Percentiles rank a stretch among this genome's conserved stretches.
These are phyloP conservation scores for Notiomystis cincta DNA, from an alignment of 2,113 vertebrate species.

Conservation along the genomic window DNA sequence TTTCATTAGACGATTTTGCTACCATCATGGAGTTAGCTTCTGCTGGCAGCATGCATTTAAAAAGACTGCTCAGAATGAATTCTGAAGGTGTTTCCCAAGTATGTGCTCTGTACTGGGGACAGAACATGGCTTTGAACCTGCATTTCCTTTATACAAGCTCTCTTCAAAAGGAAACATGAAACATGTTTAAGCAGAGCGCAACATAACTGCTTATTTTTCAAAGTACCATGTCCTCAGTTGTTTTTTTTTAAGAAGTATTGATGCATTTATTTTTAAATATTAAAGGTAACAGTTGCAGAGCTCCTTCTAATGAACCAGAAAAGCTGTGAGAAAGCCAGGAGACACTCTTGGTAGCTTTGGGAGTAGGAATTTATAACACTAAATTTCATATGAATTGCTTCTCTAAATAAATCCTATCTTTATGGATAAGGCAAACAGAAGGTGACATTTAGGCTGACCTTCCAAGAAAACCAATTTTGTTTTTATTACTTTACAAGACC, in stretches of 20 bases:
- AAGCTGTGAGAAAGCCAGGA: not conserved
- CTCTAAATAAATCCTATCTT: not conserved
- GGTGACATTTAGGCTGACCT: slow-evolving; percentile 8
- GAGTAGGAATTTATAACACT: not conserved
- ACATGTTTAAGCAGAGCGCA: not conserved
- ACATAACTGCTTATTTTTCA: not conserved
- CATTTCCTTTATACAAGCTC: not conserved
- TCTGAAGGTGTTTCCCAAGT: not conserved
- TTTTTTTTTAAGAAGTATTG: not conserved
- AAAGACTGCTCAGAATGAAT: not conserved
- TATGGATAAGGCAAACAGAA: not conserved
- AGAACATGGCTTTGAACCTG: not conserved
- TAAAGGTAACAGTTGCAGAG: not conserved
- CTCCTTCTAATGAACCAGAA: not conserved
- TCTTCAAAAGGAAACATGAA: not conserved
- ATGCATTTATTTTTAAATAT: not conserved
- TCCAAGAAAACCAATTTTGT: not conserved
- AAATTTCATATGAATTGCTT: not conserved
- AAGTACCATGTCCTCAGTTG: fast-evolving
- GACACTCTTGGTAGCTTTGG: not conserved
- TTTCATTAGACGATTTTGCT: not conserved
- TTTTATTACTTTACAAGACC: slow-evolving; percentile 20
- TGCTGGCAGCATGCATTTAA: not conserved
- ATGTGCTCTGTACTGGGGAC: not conserved
- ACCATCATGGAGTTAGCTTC: not conserved